phyloP scores from a whole-genome alignment of 1,140 invertebrate species.

The Drosophila watanabei region DNA sequence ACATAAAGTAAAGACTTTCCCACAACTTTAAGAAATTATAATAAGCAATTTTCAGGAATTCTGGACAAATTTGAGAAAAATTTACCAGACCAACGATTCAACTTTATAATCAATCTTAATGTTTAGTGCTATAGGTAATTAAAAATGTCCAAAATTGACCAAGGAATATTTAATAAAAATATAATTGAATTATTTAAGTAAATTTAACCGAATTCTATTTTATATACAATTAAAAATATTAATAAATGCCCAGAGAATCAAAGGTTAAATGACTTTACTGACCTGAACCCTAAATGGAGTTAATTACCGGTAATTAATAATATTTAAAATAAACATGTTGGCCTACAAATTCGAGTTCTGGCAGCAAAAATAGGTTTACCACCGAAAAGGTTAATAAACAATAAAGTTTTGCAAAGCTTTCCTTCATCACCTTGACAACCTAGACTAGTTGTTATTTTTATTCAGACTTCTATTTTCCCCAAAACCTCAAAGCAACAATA shows the following conservation, averaged over 20 bases:
- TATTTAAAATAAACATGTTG: no score
- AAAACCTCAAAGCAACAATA: neutral
- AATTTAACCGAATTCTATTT: accelerated
- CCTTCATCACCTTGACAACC: conserved; percentile 55
- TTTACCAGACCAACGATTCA: neutral
- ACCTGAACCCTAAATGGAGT: no score
- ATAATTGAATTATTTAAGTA: no score
- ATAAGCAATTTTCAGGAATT: neutral
- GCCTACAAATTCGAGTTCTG: neutral
- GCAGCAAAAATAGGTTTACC: conserved; percentile 9
- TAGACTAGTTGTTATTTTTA: conserved; percentile 32
- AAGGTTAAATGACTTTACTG: neutral
- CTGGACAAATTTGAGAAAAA: neutral
- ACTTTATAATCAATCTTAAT: no score
- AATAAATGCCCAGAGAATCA: no score
- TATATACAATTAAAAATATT: neutral
- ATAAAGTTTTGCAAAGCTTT: conserved; percentile 42
- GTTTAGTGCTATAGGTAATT: neutral
- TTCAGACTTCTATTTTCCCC: neutral
- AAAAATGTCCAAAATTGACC: neutral
- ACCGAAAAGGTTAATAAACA: neutral
- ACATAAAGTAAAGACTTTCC: neutral
- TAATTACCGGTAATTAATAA: neutral
- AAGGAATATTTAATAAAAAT: neutral
- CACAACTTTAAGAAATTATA: neutral